phyloP scores from a whole-genome alignment of 2,113 vertebrate species.

The Embiotoca jacksoni region DNA sequence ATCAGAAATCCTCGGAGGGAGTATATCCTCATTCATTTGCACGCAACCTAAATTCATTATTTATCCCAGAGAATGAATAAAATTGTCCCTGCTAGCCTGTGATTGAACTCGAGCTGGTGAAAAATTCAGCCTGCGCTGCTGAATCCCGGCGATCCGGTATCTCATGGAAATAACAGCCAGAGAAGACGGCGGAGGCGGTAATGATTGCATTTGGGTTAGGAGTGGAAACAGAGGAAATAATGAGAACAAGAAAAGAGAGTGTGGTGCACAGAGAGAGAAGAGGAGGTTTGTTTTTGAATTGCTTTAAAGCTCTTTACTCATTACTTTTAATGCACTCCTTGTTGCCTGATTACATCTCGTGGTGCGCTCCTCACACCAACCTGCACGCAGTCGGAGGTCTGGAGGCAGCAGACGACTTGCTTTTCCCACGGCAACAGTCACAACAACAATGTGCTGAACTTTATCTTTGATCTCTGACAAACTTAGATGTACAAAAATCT shows the following conservation, averaged over 20 bases:
- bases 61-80: slow-evolving; percentile 72
- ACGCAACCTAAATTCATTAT: slow-evolving; percentile 80
- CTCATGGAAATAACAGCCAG: slow-evolving; percentile 50
- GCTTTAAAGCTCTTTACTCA: neutral
- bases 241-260: slow-evolving; percentile 27
- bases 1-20: slow-evolving; percentile 58
- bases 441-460: too few species aligned
- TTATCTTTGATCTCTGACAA: too few species aligned
- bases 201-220: slow-evolving; percentile 72
- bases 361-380: neutral
- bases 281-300: slow-evolving; percentile 11
- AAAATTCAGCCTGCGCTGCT: slow-evolving; percentile 53
- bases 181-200: slow-evolving; percentile 37
- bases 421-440: too few species aligned
- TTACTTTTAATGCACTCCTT: slow-evolving; percentile 22
- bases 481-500: too few species aligned
- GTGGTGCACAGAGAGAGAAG: neutral
- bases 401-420: neutral
- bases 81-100: slow-evolving; percentile 67
- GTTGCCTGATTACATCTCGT: neutral
- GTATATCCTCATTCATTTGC: slow-evolving; percentile 57
- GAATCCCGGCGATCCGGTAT: slow-evolving; percentile 51
- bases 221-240: slow-evolving; percentile 47
- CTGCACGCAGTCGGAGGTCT: slow-evolving; percentile 1
- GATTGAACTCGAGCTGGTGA: slow-evolving; percentile 73